Evolutionary conservation across 2,888 invertebrate species (phyloP).

Genomic region (Drosophila fungiperda): DNA sequence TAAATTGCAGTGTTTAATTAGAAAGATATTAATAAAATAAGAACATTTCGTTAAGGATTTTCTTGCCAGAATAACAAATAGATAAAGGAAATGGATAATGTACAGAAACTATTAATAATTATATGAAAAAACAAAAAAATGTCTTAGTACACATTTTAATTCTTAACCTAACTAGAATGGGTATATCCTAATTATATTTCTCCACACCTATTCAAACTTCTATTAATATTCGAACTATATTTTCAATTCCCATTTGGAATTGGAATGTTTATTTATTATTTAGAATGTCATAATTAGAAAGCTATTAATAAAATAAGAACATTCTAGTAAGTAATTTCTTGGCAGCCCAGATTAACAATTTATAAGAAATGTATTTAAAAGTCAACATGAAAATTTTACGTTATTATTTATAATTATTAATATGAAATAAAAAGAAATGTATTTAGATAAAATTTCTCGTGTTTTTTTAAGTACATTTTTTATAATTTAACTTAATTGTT

Average conservation of each 20-base stretch:
- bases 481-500: neutral
- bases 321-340: neutral
- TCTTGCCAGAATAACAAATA: neutral
- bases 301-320: neutral
- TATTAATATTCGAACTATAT: neutral
- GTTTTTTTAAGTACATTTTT: neutral
- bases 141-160: neutral
- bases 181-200: neutral
- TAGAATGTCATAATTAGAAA: neutral
- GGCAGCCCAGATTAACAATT: neutral
- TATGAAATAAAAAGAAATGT: neutral
- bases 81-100: neutral
- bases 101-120: neutral
- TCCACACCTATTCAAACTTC: neutral
- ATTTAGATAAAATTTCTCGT: neutral
- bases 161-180: neutral
- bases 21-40: neutral
- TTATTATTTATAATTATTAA: neutral
- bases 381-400: neutral
- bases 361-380: neutral
- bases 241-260: neutral
- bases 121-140: neutral
- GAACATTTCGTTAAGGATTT: too few species aligned
- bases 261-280: neutral
- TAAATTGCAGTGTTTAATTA: neutral